Evolutionary conservation across 2,888 invertebrate genomes (phyloP).

Genomic region (Apodemia duryi): DNA sequence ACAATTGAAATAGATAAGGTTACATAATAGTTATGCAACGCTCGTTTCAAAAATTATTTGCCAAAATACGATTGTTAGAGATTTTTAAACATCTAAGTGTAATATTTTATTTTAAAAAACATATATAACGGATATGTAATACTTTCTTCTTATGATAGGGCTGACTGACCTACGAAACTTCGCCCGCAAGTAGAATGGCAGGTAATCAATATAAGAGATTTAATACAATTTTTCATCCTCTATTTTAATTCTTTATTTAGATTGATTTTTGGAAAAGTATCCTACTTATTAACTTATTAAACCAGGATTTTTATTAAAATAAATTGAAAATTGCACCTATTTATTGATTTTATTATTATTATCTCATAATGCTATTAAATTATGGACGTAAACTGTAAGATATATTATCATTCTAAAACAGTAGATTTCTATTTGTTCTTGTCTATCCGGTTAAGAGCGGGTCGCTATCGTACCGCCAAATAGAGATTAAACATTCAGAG

Average conservation of each 20-base stretch:
- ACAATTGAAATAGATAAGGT: neutral
- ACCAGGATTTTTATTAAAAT: too few species aligned
- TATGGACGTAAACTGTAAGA: neutral
- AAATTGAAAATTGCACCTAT: too few species aligned
- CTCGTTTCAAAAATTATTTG: neutral
- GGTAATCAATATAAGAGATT: too few species aligned
- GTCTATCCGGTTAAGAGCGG: constrained; percentile 6
- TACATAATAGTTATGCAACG: constrained; percentile 3
- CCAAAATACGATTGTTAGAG: neutral
- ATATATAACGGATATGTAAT: too few species aligned
- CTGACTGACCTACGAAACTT: too few species aligned
- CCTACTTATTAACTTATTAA: too few species aligned
- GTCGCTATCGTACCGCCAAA: constrained; percentile 44
- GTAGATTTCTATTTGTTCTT: constrained; percentile 10
- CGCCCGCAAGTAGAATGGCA: too few species aligned
- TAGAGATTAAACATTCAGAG: constrained; percentile 77
- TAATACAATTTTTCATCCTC: too few species aligned
- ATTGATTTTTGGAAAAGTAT: too few species aligned
- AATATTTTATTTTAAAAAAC: too few species aligned
- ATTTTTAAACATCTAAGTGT: neutral
- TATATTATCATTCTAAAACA: constrained; percentile 8
- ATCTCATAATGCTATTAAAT: neutral
- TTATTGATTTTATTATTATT: neutral
- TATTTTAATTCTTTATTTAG: too few species aligned
- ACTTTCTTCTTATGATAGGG: too few species aligned